Evolutionary conservation across 2,888 invertebrate genomes (phyloP), one percentile per base, ranked within the genome.

Genomic region (Pherbina coryleti): DNA sequence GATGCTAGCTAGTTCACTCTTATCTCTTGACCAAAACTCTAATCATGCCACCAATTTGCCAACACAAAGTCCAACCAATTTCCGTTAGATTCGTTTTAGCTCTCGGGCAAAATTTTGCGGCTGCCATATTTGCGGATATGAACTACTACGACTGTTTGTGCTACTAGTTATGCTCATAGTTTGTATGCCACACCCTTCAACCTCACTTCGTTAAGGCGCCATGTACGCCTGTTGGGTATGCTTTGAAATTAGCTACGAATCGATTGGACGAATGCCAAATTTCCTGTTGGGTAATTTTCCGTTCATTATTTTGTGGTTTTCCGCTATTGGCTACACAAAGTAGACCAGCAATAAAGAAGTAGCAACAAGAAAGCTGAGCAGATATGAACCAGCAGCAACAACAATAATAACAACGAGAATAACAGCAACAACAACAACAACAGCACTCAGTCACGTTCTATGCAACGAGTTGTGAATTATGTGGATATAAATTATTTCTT

Each of bases 221-320:
- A 53, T n/a, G 44, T n/a, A 53, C 53, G 53, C 31, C 25, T n/a
- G 22, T 28, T 34, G 34, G 64, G 22, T 37, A 28, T 67, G 14
- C 70, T 79, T 75, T 51, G 67, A 79, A 82, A 81, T 83, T 81
- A 82, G 82, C 81, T 62, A 62, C 76, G 78, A 74, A 82, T 82
- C 82, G 80, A 81, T 81, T 82, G 82, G 82, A 83, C 79, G 79
- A 76, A 78, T 80, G 82, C 82, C 82, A 83, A 83, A 80, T 81
- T 81, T 82, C 81, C 82, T 81, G 81, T 79, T 78, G 80, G 77
- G 81, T 82, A 81, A 82, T 83, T 81, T 82, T 81, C 79, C 82
- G 79, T 81, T 83, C 80, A 82, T 82, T 81, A 81, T 82, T 79
- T 83, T 82, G 81, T 79, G 83, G 82, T 79, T 81, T 81, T 82